These are phyloP conservation scores for Nixonia krombeini DNA, from an alignment of 1,140 invertebrate species.

Conservation along the genomic window DNA sequence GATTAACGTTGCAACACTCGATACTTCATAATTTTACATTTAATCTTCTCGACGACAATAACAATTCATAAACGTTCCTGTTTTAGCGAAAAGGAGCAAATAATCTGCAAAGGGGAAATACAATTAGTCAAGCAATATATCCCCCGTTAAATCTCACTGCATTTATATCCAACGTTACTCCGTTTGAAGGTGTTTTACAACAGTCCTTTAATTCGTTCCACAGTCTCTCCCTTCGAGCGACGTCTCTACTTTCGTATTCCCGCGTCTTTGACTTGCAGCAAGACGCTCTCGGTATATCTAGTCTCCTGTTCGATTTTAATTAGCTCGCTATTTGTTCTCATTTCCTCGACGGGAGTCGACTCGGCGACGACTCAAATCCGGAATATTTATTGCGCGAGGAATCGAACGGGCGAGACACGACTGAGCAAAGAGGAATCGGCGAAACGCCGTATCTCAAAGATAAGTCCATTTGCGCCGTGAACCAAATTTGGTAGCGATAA, in stretches of 20 bases:
- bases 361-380: neutral
- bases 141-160: too few species aligned
- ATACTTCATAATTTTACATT: too few species aligned
- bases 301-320: slow-evolving; percentile 4
- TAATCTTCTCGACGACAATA: too few species aligned
- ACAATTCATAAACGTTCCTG: too few species aligned
- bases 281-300: slow-evolving; percentile 9
- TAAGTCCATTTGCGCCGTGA: too few species aligned
- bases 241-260: slow-evolving; percentile 1
- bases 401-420: neutral
- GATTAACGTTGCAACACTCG: too few species aligned
- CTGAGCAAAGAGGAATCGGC: neutral
- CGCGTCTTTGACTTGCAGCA: neutral
- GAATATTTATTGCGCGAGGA: neutral
- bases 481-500: too few species aligned
- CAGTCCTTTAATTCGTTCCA: slow-evolving; percentile 10
- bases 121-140: too few species aligned
- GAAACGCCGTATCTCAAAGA: neutral
- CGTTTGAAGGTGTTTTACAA: slow-evolving; percentile 7
- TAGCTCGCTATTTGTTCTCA: slow-evolving; percentile 1
- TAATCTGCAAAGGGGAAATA: too few species aligned
- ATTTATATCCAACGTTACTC: too few species aligned
- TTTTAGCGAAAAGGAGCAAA: too few species aligned
- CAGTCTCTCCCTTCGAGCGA: too few species aligned
- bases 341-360: neutral